Base-by-base conservation (phyloP, 2,113 vertebrate species). In the Gasterosteus nipponicus region DNA sequence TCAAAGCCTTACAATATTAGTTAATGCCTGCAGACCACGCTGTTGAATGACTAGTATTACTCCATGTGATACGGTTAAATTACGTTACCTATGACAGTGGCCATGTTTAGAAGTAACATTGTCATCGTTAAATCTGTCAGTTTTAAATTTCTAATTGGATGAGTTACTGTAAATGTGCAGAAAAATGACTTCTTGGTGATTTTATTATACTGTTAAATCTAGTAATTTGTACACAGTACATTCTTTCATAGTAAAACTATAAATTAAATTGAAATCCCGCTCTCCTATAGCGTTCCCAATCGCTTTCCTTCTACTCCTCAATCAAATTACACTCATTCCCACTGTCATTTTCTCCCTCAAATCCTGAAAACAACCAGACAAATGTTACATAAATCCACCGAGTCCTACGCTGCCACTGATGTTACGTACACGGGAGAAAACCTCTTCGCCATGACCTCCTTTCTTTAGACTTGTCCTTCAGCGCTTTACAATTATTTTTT, bases 321-420 rank as follows among this genome's bases (percentile, higher is more conserved):
- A 53, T 83, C 31, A 35, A 74, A 53, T 83, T 35, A 58, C 63
- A 65, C 71, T 78, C 77, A 69, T 58, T 66, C 44, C 19, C 10
- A 14, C 47, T 5, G 12, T 33, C 70, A 29, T 62, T 57, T 67
- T 63, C 65, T 75, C 67, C 77, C 44, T 79, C 75, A 63, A 22
- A 35, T 19, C 46, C 42, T 44, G 31, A 81, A 79, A 74, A 81
- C 75, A 79, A 77, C 41, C 67, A 64, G 57, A 46, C 74, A 64
- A 68, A 22, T 56, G 60, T 88, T 81, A 79, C 44, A 79, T 83
- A 80, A 85, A 76, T 76, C 72, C 44, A 79, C 53, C 53, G 60
- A 75, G 66, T 62, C 65, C 69, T 57, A 68, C 46, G 69, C 81
- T 77, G 79, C 78, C 42, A 33, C 77, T 81, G 69, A 82, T 61